Evolutionary conservation across 2,888 invertebrate species (phyloP).

Genomic region (Spilosoma lubricipeda): DNA sequence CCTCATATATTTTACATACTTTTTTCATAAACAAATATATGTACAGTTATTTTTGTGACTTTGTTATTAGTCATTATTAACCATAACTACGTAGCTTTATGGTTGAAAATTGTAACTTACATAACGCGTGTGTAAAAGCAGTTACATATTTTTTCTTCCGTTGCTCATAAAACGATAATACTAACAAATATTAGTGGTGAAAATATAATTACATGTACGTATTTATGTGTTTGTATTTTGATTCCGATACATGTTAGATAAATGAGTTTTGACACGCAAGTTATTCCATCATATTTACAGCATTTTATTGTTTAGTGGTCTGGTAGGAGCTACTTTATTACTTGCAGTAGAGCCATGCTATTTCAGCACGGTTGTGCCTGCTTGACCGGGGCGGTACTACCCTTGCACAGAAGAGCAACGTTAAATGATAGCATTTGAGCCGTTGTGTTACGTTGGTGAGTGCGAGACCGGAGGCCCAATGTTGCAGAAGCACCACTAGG

Average conservation of each 20-base stretch:
- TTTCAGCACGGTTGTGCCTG: too few species aligned
- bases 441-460: too few species aligned
- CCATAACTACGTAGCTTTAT: neutral
- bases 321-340: too few species aligned
- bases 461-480: too few species aligned
- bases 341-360: too few species aligned
- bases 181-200: constrained; percentile 24
- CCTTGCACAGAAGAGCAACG: too few species aligned
- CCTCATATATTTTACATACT: neutral
- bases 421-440: too few species aligned
- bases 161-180: constrained; percentile 31
- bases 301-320: neutral
- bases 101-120: neutral
- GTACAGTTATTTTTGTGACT: neutral
- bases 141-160: constrained; percentile 30
- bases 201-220: constrained; percentile 23
- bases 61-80: neutral
- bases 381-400: too few species aligned
- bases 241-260: constrained; percentile 2
- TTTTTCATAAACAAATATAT: neutral
- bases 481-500: too few species aligned
- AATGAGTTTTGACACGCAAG: neutral
- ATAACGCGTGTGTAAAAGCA: constrained; percentile 17
- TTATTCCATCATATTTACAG: neutral
- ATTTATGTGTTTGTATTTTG: constrained; percentile 1